These are phyloP conservation scores for Chromobotia macracanthus DNA, from an alignment of 2,797 vertebrate genomes.

Conservation along the genomic window DNA sequence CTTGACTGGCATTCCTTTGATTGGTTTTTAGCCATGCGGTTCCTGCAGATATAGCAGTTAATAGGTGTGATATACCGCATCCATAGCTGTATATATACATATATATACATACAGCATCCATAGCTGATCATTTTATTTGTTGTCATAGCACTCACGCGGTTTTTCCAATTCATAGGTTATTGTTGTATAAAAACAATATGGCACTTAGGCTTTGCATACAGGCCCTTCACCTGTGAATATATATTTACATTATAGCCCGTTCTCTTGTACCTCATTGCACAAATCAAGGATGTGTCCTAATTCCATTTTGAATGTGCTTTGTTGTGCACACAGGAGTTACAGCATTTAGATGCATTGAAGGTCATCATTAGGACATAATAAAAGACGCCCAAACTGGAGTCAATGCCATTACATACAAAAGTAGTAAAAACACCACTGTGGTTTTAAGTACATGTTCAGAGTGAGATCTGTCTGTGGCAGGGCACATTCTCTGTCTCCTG, in stretches of 20 bases:
- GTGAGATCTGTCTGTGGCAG: slow-evolving; percentile 19
- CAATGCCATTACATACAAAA: neutral
- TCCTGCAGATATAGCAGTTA: slow-evolving; percentile 10
- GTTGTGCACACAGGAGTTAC: neutral
- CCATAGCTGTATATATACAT: neutral
- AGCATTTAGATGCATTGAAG: neutral
- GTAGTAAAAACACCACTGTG: neutral
- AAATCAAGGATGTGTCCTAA: slow-evolving; percentile 45
- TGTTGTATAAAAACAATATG: neutral
- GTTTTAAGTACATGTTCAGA: slow-evolving; percentile 26
- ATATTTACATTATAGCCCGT: neutral
- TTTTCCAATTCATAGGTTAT: neutral
- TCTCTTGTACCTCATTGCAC: neutral
- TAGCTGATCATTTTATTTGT: neutral
- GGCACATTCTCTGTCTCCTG: slow-evolving; percentile 31
- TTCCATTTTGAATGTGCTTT: slow-evolving; percentile 34
- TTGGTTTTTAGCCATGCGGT: slow-evolving; percentile 9
- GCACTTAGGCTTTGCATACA: neutral
- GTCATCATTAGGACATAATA: slow-evolving; percentile 1
- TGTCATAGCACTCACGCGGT: neutral
- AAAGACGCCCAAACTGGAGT: neutral
- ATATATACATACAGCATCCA: neutral
- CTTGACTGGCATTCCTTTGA: slow-evolving; percentile 26
- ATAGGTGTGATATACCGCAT: neutral
- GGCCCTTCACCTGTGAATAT: no score